These are phyloP conservation scores for Acomys russatus DNA, from an alignment of 2,797 vertebrate species.

Conservation along the genomic window DNA sequence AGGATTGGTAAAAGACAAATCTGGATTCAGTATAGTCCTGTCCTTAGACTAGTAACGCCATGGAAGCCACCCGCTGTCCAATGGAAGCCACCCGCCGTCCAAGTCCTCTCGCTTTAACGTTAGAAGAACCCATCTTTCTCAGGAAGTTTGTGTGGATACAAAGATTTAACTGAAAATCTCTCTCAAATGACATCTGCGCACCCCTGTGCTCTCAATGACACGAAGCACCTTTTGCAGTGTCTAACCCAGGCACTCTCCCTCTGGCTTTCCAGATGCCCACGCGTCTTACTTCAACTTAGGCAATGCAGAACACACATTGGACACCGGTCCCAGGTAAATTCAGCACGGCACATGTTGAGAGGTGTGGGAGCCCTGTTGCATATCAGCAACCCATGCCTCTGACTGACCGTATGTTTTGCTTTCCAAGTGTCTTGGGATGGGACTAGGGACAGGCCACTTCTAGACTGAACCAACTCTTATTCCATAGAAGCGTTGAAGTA, in stretches of 20 bases:
- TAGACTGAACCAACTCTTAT: background rate
- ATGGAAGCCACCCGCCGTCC: background rate
- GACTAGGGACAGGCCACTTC: background rate
- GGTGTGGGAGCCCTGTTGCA: background rate
- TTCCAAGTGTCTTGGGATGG: background rate
- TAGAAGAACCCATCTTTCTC: background rate
- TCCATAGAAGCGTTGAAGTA: constrained; percentile 55
- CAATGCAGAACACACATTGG: fast-evolving
- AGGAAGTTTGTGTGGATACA: background rate
- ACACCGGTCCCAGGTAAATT: background rate
- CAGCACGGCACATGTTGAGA: background rate
- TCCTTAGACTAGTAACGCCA: background rate
- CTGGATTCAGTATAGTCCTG: background rate
- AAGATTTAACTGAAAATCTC: background rate
- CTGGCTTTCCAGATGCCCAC: background rate
- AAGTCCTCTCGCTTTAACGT: background rate
- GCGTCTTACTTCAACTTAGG: background rate
- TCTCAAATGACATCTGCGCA: background rate
- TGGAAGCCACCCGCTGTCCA: background rate
- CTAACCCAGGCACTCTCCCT: background rate
- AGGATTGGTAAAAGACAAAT: background rate
- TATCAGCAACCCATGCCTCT: background rate
- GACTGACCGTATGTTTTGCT: fast-evolving
- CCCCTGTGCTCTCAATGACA: background rate
- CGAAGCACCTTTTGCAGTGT: fast-evolving